Percentiles rank a stretch among this genome's conserved stretches.
Conservation (phyloP, 2,797 vertebrate genomes). For the Galago senegalensis region DNA sequence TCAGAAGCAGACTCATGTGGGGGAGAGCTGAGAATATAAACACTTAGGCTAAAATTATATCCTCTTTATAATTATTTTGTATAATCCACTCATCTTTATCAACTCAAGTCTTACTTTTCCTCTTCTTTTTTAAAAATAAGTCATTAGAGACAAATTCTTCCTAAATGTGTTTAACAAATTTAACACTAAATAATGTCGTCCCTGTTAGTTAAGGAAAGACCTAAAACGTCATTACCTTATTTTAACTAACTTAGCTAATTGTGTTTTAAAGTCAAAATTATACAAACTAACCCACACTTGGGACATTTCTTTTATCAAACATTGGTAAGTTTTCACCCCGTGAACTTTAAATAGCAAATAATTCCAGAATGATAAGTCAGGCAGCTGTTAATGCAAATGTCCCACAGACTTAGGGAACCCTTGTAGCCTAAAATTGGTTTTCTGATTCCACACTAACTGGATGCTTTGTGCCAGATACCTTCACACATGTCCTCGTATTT, state of each 20-base stretch:
- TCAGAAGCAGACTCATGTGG: background rate
- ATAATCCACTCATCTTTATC: background rate
- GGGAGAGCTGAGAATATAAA: background rate
- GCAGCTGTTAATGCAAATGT: background rate
- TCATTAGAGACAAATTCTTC: slow-evolving; percentile 36
- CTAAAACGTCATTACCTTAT: background rate
- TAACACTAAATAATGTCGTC: slow-evolving; percentile 10
- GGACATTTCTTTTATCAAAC: background rate
- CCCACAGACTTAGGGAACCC: background rate
- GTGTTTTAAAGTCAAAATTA: slow-evolving; percentile 30
- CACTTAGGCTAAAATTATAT: background rate
- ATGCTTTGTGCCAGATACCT: background rate
- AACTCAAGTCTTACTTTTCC: background rate
- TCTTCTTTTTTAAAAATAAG: slow-evolving; percentile 44
- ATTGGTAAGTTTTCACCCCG: background rate
- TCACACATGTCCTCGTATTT: background rate
- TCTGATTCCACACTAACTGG: background rate
- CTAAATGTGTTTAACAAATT: slow-evolving; percentile 25
- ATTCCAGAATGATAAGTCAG: slow-evolving; percentile 10
- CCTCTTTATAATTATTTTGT: background rate
- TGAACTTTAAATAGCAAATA: slow-evolving; percentile 6
- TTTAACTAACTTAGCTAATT: slow-evolving; percentile 28
- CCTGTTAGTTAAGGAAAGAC: slow-evolving; percentile 15
- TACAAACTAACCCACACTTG: background rate
- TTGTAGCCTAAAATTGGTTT: background rate